Evolutionary conservation across 1,140 invertebrate genomes (phyloP), one percentile per base, ranked within the genome.

Genomic region (Sesamia nonagrioides): DNA sequence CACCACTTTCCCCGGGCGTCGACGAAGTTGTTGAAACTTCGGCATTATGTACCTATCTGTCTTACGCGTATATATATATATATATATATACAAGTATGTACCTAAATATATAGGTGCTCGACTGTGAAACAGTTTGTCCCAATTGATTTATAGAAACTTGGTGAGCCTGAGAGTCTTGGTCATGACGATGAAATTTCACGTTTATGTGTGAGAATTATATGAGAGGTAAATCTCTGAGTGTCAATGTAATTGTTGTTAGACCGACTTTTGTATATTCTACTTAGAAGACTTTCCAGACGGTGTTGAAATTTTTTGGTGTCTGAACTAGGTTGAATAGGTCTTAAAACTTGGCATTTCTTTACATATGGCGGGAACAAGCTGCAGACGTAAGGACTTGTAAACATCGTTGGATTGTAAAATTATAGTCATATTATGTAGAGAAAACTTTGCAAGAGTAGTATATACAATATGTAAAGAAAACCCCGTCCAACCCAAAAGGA

Each of bases 1-100:
- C 71, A 73, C 71, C 71, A 73, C 71, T 73, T 73, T 73, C 71
- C 33, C 71, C n/a, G 37, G 33, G 50, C 71, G 50, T 33, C 37
- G 27, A 6, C 52, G 33, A 73, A 73, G 56, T 63, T 63, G 56
- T 75, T 63, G 15, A 63, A 75, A 75, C 42, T 75, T 75, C 58
- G 56, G n/a, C n/a, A 27, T 7, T 71, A 54, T 18, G 48, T 71
- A 54, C 27, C n/a, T 33, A 63, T 63, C 45, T 61, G 60, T 60
- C 27, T 60, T 35, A 60, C 40, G 45, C 9, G 9, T 58, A 35
- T 61, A 75, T 33, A 60, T 60, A 33, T 61, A 40, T 7, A 27
- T 74, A 52, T 58, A 42, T 69, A 48, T n/a, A 3, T 50, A n/a
- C n/a, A n/a, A n/a, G n/a, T n/a, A n/a, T n/a, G n/a, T n/a, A n/a